A percentile compares a stretch with the other conserved stretches of the same genome.
These are phyloP conservation scores for Limosa lapponica DNA, from an alignment of 2,797 vertebrate genomes.

Conservation along the genomic window DNA sequence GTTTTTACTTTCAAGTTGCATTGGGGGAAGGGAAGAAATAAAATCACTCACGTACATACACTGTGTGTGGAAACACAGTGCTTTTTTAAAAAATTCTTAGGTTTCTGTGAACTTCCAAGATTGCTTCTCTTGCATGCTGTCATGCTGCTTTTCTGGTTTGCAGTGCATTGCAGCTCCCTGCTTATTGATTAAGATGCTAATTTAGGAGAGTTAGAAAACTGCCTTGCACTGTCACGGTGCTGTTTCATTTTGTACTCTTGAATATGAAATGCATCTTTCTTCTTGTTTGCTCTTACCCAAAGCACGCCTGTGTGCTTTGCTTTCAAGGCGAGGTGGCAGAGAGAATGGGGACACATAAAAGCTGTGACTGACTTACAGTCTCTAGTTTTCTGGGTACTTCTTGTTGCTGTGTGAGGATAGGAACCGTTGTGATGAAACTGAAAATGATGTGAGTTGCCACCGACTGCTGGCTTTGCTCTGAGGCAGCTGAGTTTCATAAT, in stretches of 20 bases:
- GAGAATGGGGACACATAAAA: background rate
- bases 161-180: conserved; percentile 34
- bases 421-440: background rate
- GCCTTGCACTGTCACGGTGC: conserved; percentile 10
- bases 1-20: conserved; percentile 37
- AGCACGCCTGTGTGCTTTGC: background rate
- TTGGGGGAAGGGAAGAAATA: background rate
- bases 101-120: conserved; percentile 23
- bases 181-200: conserved; percentile 49
- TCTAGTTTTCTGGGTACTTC: background rate
- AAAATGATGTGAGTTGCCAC: background rate
- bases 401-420: background rate
- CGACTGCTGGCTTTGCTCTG: background rate
- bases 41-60: background rate
- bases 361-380: background rate
- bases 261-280: background rate
- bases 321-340: background rate
- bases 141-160: background rate
- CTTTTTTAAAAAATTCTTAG: background rate
- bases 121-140: conserved; percentile 1
- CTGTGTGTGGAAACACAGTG: background rate
- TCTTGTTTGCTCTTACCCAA: background rate
- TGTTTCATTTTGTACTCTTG: conserved; percentile 1
- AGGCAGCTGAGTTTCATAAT: background rate
- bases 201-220: conserved; percentile 47